These are phyloP conservation scores for Caenorhabditis zanzibari DNA, from an alignment of 2,888 invertebrate genomes.

Conservation along the genomic window DNA sequence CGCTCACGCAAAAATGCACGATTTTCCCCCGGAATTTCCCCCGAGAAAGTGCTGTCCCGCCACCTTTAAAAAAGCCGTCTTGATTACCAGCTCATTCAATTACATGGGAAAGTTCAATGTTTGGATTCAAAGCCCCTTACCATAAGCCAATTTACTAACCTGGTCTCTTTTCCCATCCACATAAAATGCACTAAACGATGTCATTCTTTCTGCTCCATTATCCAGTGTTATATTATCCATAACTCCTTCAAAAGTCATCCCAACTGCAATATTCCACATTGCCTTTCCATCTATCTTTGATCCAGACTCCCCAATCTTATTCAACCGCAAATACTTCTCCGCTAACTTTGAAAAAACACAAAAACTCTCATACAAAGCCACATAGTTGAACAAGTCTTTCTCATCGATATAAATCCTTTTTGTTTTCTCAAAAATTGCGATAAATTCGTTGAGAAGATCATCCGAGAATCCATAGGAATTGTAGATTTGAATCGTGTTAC, in stretches of 20 bases:
- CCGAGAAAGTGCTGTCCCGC: no score
- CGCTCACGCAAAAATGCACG: no score
- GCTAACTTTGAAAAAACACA: conserved; percentile 50
- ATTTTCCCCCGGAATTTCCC: no score
- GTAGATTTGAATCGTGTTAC: conserved; percentile 69
- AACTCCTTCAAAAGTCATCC: conserved; percentile 52
- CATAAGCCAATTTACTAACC: conserved; percentile 6
- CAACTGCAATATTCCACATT: conserved; percentile 32
- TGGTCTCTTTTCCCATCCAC: conserved; percentile 54
- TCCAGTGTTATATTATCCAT: conserved; percentile 61
- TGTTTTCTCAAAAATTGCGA: conserved; percentile 60
- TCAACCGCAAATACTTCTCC: conserved; percentile 6
- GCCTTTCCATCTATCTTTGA: conserved; percentile 39
- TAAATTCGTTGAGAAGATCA: conserved; percentile 68
- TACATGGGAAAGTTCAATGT: background rate
- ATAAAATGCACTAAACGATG: conserved; percentile 69
- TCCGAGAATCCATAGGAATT: conserved; percentile 71
- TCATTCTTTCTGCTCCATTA: conserved; percentile 66
- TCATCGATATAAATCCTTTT: conserved; percentile 50
- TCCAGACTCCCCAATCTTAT: background rate
- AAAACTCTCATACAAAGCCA: conserved; percentile 58
- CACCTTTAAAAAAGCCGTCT: no score
- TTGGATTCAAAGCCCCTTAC: background rate
- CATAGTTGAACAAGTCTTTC: conserved; percentile 44
- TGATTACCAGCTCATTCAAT: no score